Evolutionary conservation across 2,113 vertebrate genomes (phyloP).

Genomic region (Meriones unguiculatus): DNA sequence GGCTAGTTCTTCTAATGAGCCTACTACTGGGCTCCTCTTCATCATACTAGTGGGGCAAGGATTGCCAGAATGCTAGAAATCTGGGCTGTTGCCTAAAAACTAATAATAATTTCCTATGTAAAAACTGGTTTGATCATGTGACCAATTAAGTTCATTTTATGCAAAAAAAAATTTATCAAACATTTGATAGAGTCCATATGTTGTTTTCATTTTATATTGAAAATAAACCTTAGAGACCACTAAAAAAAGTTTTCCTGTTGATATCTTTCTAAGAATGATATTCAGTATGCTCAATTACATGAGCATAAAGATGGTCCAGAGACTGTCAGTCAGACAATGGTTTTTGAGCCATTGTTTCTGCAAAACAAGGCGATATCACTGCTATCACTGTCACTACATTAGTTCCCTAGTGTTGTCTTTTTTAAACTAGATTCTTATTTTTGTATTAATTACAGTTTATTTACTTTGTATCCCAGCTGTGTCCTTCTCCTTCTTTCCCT

Average conservation of each 20-base stretch:
- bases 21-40: not conserved
- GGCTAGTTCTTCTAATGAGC: not conserved
- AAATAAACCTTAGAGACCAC: slow-evolving; percentile 25
- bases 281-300: not conserved
- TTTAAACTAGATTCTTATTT: no score
- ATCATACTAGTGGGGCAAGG: not conserved
- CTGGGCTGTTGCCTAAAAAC: not conserved
- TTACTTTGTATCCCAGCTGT: no score
- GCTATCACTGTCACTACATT: not conserved
- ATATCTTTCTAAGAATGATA: slow-evolving; percentile 15
- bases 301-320: not conserved
- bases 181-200: not conserved
- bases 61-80: not conserved
- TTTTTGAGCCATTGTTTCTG: slow-evolving; percentile 15
- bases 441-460: no score
- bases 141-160: not conserved
- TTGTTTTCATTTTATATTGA: slow-evolving; percentile 44
- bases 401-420: not conserved
- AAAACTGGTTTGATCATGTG: not conserved
- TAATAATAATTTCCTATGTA: not conserved
- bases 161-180: not conserved
- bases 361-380: not conserved
- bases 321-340: slow-evolving; percentile 9
- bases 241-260: not conserved
- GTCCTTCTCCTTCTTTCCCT: no score